Base-by-base conservation (phyloP, 2,888 invertebrate species). In the Ochlodes sylvanus region DNA sequence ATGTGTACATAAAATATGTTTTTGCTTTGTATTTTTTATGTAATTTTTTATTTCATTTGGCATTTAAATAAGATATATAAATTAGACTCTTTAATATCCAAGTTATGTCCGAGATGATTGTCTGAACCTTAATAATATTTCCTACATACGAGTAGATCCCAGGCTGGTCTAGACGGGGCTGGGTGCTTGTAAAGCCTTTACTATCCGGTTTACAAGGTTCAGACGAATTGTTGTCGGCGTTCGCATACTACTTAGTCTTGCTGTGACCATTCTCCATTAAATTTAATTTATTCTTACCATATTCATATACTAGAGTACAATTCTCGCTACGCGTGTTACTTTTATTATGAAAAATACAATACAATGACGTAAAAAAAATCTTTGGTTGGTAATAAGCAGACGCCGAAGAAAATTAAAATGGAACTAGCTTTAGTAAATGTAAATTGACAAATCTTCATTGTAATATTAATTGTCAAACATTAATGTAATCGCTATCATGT, bases 161-260 rank as follows among this genome's bases (percentile, higher is more conserved):
- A 41, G 50, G 15, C 21, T 42, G 52, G 19, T 10, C 41, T 52
- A 63, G 41, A 41, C 41, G 15, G 54, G 41, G 42, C 55, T 55
- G 63, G 55, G 44, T 32, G 21, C 27, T 32, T 42, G 12, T 38
- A 15, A 12, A 32, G 41, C 41, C n/a, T 54, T 50, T 50, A 42
- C 63, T 55, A 63, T 63, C 63, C 63, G 63, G 63, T 63, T 63
- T 63, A 17, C 44, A 27, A 63, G 54, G 54, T 15, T 41, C 54
- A 54, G 17, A n/a, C 61, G 38, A 21, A 41, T 38, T 19, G 41
- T 7, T 58, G 19, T 50, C 27, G 27, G 44, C 15, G 44, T 52
- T 12, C 52, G 21, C 52, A 9, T 52, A 21, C 52, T 9, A 21
- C 17, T 21, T n/a, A n/a, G n/a, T n/a, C n/a, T n/a, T 10, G 52